Evolutionary conservation across 2,797 vertebrate species (phyloP).

Genomic region (Sarcoramphus papa): DNA sequence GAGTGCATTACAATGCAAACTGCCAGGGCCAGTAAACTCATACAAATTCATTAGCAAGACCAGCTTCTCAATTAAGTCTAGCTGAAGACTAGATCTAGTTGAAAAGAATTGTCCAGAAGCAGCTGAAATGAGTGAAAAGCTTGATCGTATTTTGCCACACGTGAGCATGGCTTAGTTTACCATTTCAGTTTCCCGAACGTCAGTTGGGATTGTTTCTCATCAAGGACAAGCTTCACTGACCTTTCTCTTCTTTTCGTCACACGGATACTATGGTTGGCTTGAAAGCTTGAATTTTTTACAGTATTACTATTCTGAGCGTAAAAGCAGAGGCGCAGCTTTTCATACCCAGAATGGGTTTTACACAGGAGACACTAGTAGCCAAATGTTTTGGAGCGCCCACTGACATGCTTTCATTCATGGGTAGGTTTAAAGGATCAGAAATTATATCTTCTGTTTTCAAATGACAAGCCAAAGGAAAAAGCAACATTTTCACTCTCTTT

Average conservation of each 20-base stretch:
- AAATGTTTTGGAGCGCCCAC: not conserved
- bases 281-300: not conserved
- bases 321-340: constrained; percentile 9
- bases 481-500: not conserved
- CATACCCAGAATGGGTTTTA: not conserved
- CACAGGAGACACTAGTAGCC: not conserved
- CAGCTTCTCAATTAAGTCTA: constrained; percentile 44
- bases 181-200: not conserved
- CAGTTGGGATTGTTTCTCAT: not conserved
- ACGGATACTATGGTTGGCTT: not conserved
- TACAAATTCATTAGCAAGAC: constrained; percentile 58
- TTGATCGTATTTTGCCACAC: not conserved
- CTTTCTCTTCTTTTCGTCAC: constrained; percentile 12
- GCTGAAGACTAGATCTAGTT: not conserved
- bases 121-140: not conserved
- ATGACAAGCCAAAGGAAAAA: constrained; percentile 10
- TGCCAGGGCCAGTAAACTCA: constrained; percentile 48
- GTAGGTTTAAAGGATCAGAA: constrained; percentile 16
- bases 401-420: not conserved
- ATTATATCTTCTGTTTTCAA: not conserved
- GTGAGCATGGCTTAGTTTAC: not conserved
- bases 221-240: constrained; percentile 3
- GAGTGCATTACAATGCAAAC: constrained; percentile 37
- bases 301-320: not conserved
- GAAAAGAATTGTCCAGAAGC: not conserved